Conservation (phyloP, 1,140 invertebrate species). For the Zaprionus taronus region DNA sequence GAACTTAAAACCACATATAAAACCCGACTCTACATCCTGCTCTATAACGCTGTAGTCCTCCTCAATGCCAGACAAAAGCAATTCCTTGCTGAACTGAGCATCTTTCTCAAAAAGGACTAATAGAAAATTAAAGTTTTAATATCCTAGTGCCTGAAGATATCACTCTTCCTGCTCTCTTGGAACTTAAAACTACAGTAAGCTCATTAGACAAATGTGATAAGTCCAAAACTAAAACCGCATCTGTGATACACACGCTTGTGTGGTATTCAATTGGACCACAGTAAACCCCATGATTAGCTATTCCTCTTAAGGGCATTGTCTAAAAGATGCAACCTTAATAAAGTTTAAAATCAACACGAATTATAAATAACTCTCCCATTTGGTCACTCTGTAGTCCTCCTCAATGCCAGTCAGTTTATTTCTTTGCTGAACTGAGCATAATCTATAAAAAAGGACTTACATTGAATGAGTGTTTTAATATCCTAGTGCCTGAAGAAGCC, state of each 20-base stretch:
- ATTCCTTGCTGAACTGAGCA: slow-evolving; percentile 22
- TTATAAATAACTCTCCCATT: not conserved
- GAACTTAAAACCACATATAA: slow-evolving; percentile 50
- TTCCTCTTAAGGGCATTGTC: slow-evolving; percentile 61
- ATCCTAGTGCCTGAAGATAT: slow-evolving; percentile 50
- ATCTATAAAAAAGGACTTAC: slow-evolving; percentile 35
- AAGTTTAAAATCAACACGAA: slow-evolving; percentile 62
- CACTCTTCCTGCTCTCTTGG: slow-evolving; percentile 52
- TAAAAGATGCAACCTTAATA: slow-evolving; percentile 55
- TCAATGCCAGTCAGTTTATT: slow-evolving; percentile 32
- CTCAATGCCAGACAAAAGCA: slow-evolving; percentile 35
- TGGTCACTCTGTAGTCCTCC: slow-evolving; percentile 21
- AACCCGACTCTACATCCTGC: not conserved
- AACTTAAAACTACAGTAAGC: slow-evolving; percentile 44
- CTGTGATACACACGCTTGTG: slow-evolving; percentile 31
- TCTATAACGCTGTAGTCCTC: slow-evolving; percentile 24
- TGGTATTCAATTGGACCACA: slow-evolving; percentile 71
- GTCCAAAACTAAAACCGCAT: slow-evolving; percentile 61
- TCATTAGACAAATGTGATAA: not conserved
- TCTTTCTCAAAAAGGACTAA: slow-evolving; percentile 37
- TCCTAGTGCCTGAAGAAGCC: slow-evolving; percentile 45
- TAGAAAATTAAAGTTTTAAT: slow-evolving; percentile 49
- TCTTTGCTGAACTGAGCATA: slow-evolving; percentile 24
- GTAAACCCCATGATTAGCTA: slow-evolving; percentile 44
- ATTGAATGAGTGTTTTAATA: slow-evolving; percentile 52